Base-by-base conservation (phyloP, 2,113 vertebrate species). In the Mus pahari region DNA sequence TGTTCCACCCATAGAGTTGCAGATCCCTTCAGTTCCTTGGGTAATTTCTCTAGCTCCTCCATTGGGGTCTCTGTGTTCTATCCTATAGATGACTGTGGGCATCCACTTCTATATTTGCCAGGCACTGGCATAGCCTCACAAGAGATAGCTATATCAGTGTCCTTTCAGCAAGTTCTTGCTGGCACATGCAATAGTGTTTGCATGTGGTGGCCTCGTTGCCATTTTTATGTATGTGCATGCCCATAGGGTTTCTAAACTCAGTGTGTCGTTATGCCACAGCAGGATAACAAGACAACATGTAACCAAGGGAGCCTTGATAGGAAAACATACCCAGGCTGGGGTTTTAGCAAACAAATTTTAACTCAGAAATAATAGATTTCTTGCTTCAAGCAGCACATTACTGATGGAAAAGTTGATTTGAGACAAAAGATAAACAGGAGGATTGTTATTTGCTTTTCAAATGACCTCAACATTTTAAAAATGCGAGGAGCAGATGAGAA, bases 371-470 rank as follows among this genome's bases (percentile, higher is more conserved):
- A 91, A 83, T 83, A 74, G 70, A 45, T 94, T 50, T 77, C n/a
- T 96, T 87, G 70, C 78, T 66, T 87, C 91, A 82, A 74, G 89
- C 24, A 74, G 91, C 75, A n/a, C 39, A 89, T 79, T 79, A 48
- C 53, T 77, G 66, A 82, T 86, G 92, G 62, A 90, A 96, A 94
- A 95, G 73, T 28, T 20, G 88, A 53, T 86, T 60, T 91, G 79
- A 39, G 91, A 81, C 36, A 90, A 92, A 94, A 92, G 83, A 87
- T 88, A 96, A 97, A 94, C 75, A 74, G 97, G 73, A 26, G 2
- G 1, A 92, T 68, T 24, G 86, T 74, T 91, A 58, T 82, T 97
- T 95, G 89, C 31, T 90, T 94, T 94, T 83, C 12, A 78, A 91
- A 53, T 26, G 22, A 96, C 62, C 84, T 79, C 42, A 31, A 9